A percentile compares a stretch with the other conserved stretches of the same genome.
Conservation (phyloP, 1,140 invertebrate species). For the Drosophila oshimai region DNA sequence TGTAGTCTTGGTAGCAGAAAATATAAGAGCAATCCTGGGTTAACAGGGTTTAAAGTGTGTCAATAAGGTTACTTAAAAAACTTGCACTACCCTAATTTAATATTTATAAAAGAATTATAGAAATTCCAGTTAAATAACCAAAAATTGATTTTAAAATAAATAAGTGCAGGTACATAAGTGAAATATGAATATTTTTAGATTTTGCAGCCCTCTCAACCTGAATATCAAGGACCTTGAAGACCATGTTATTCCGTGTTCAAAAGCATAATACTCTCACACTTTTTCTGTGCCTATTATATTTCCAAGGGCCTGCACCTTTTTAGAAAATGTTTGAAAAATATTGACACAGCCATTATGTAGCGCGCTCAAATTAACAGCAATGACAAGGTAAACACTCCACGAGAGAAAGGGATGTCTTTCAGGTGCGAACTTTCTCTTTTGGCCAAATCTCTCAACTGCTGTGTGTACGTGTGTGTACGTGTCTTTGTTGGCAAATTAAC, state of each 20-base stretch:
- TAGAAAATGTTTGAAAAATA: slow-evolving; percentile 69
- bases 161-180: no score
- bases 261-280: neutral
- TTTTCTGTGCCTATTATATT: slow-evolving; percentile 40
- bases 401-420: slow-evolving; percentile 63
- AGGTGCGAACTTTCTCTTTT: slow-evolving; percentile 43
- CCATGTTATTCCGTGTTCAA: neutral
- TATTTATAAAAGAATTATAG: no score
- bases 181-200: neutral
- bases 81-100: no score
- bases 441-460: slow-evolving; percentile 71
- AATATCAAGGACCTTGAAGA: neutral
- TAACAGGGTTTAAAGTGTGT: no score
- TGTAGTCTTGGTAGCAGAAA: no score
- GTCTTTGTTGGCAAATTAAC: slow-evolving; percentile 79
- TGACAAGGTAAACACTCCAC: slow-evolving; percentile 59
- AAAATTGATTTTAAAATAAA: no score
- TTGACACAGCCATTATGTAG: slow-evolving; percentile 74
- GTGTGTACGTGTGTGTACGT: slow-evolving; percentile 73
- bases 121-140: no score
- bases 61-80: no score
- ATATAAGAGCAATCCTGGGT: no score
- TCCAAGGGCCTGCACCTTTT: slow-evolving; percentile 38
- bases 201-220: neutral
- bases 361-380: slow-evolving; percentile 75